Evolutionary conservation across 2,113 vertebrate species (phyloP).

Genomic region (Phalacrocorax aristotelis): DNA sequence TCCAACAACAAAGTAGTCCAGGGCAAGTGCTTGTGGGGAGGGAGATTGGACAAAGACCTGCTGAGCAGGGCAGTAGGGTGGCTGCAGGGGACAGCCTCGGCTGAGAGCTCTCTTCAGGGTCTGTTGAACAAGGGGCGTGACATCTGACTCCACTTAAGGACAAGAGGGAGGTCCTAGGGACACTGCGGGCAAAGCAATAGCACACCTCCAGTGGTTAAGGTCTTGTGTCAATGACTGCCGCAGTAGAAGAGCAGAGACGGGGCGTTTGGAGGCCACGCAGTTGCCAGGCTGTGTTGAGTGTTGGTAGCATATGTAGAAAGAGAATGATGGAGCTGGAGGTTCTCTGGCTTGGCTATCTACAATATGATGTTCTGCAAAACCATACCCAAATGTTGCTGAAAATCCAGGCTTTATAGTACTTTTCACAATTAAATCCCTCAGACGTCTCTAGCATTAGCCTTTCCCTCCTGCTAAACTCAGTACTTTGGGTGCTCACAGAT

Average conservation of each 20-base stretch:
- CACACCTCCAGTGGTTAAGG: neutral
- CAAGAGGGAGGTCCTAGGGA: neutral
- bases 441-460: neutral
- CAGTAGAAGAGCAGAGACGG: neutral
- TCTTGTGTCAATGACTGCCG: neutral
- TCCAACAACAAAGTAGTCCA: neutral
- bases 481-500: neutral
- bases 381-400: neutral
- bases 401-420: neutral
- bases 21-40: too few species aligned
- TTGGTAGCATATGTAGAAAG: neutral
- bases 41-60: neutral
- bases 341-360: neutral
- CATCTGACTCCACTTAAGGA: neutral
- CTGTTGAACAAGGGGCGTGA: neutral
- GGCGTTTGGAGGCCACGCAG: neutral
- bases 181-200: fast-evolving
- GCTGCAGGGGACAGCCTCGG: neutral
- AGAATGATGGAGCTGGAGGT: neutral
- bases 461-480: neutral
- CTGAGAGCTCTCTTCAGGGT: neutral
- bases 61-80: neutral
- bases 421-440: neutral
- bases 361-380: neutral
- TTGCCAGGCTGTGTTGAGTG: neutral